Evolutionary conservation across 2,888 invertebrate species (phyloP), one percentile per base, ranked within the genome.

Genomic region (Oscheius onirici): DNA sequence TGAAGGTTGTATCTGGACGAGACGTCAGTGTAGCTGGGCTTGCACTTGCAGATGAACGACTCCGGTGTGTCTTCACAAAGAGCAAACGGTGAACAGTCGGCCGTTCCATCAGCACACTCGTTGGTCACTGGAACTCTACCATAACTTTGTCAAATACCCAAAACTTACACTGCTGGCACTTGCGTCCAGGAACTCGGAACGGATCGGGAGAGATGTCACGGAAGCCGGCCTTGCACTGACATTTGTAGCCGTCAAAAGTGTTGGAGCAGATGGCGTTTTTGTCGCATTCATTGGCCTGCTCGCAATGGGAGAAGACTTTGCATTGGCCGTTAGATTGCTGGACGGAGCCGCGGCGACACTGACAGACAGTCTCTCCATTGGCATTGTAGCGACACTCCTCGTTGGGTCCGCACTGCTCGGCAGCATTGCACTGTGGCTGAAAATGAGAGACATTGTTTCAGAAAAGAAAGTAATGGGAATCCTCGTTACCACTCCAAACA

Each of bases 181-280:
- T 80, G 55, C 86, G 74, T 46, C 86, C 86, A 1, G 85, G 85
- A 3, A 74, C 58, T 34, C 72, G 68, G 46, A 76, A 52, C 28
- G 81, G 79, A 63, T 86, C 84, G 24, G 82, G 79, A 0, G 84
- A 84, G 0, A 79, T 76, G 71, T 85, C 84, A 13, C 73, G 55
- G 71, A 54, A 81, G 26, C 82, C 83, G n/a, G 73, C 61, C 67
- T 81, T 82, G 71, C 85, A 86, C 58, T 84, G 82, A 69, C 84
- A 84, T 60, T 80, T 77, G 61, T 75, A 77, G 2, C 82, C 81
- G 63, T 83, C 78, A 71, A 80, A 84, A 10, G 83, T 80, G 72
- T 84, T 84, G 17, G 84, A 84, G 72, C 84, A 84, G 70, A 81
- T 76, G 24, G 84, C 84, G 51, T 83, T 83, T n/a, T 60, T 58